phyloP scores from a whole-genome alignment of 2,113 vertebrate species.

The Sylvilagus bachmani region DNA sequence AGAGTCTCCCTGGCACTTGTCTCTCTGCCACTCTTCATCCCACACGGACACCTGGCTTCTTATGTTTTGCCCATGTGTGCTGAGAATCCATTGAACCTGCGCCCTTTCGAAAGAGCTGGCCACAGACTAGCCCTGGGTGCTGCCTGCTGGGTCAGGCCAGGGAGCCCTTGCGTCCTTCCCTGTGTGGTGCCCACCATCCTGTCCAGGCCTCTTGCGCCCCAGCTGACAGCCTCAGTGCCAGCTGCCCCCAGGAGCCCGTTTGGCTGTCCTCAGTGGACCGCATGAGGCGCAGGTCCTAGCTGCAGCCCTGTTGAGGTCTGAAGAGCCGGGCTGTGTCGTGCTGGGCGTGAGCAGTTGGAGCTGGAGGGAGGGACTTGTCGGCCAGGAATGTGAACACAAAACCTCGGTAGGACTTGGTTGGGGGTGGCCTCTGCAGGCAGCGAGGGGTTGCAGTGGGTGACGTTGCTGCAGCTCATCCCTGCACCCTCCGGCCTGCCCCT shows the following conservation, averaged over 20 bases:
- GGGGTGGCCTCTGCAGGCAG: accelerated
- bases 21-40: too few relatives aligned
- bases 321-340: not conserved
- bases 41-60: too few relatives aligned
- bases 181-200: not conserved
- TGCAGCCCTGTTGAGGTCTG: too few relatives aligned
- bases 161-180: not conserved
- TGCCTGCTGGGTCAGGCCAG: not conserved
- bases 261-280: too few relatives aligned
- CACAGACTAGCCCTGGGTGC: too few relatives aligned
- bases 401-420: too few relatives aligned
- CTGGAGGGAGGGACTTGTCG: not conserved
- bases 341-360: not conserved
- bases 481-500: not conserved
- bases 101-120: not conserved
- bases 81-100: not conserved
- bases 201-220: too few relatives aligned
- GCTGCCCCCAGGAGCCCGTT: too few relatives aligned
- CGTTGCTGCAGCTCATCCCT: not conserved
- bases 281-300: too few relatives aligned
- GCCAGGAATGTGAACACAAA: not conserved
- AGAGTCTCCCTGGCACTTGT: accelerated
- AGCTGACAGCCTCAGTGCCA: too few relatives aligned
- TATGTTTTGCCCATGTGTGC: not conserved
- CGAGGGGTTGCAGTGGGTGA: not conserved